These are phyloP conservation scores for Hippopotamyrus pictus DNA, from an alignment of 2,797 vertebrate genomes.

Conservation along the genomic window DNA sequence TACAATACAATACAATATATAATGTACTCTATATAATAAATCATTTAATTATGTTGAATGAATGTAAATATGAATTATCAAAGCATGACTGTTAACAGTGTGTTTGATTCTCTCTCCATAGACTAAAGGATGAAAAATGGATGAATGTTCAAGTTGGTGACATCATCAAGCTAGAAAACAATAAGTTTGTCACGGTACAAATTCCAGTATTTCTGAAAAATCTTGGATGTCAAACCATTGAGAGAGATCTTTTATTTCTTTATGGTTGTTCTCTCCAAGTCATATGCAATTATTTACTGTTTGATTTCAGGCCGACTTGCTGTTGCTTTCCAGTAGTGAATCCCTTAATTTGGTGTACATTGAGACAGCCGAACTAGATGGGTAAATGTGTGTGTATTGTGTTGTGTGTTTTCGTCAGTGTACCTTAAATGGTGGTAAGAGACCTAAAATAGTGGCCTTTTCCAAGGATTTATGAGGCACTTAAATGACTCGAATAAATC, in stretches of 20 bases:
- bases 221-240: neutral
- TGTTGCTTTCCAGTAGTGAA: conserved; percentile 90
- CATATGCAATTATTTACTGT: conserved; percentile 30
- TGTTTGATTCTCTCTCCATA: conserved; percentile 45
- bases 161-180: conserved; percentile 89
- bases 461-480: neutral
- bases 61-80: neutral
- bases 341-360: conserved; percentile 83
- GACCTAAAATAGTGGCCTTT: neutral
- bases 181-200: conserved; percentile 87
- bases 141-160: conserved; percentile 92
- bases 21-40: neutral
- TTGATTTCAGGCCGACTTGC: conserved; percentile 75
- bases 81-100: neutral
- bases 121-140: conserved; percentile 81
- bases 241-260: neutral
- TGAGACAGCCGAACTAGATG: conserved; percentile 88
- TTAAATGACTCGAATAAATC: neutral
- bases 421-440: neutral
- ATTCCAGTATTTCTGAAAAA: neutral
- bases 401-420: conserved; percentile 16
- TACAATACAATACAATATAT: neutral
- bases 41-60: neutral
- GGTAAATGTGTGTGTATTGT: conserved; percentile 61
- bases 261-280: neutral